Base-by-base conservation (phyloP, 2,888 invertebrate genomes). In the Lasioglossum vierecki region DNA sequence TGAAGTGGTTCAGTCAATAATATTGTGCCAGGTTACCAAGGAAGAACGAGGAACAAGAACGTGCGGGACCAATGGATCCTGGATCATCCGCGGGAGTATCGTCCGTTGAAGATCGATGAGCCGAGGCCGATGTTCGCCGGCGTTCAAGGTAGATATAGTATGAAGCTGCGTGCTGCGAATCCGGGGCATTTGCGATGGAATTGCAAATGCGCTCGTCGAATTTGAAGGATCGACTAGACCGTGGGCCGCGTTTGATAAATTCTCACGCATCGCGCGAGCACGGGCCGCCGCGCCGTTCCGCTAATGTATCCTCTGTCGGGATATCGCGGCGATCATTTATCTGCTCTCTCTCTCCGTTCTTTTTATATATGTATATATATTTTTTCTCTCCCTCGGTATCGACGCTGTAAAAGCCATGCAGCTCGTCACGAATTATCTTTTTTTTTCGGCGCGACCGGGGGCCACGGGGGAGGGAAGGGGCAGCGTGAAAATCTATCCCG, bases 21-120 rank as follows among this genome's bases (percentile, higher is more conserved):
- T 66, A 63, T 72, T 53, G 60, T 46, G 5, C 15, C 44, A 73
- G 79, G 83, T 13, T 86, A 76, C 49, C 26, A 53, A 5, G 83
- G 75, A 41, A 86, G 68, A 74, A 72, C 81, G 44, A 75, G 82
- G 63, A 78, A 85, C 60, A 90, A 88, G 82, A 75, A 82, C 60
- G 71, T 76, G 5, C 86, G 81, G 74, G 88, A 88, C 26, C 13
- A 46, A 13, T 89, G 90, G 90, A 39, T 85, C 73, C 76, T 84
- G 18, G 57, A 88, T 60, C 85, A 73, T 15, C 35, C 74, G 26
- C 85, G 79, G 35, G 90, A 90, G 4, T 78, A 79, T 53, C 86
- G 79, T 41, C 73, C 79, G 1, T 73, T 75, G 60, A 91, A 86
- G 74, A 79, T 77, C 63, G 85, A 91, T 66, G 83, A 91, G 6